Percentiles rank a stretch among this genome's conserved stretches.
Conservation (phyloP, 2,797 vertebrate species). For the Eurystomus glaucurus region DNA sequence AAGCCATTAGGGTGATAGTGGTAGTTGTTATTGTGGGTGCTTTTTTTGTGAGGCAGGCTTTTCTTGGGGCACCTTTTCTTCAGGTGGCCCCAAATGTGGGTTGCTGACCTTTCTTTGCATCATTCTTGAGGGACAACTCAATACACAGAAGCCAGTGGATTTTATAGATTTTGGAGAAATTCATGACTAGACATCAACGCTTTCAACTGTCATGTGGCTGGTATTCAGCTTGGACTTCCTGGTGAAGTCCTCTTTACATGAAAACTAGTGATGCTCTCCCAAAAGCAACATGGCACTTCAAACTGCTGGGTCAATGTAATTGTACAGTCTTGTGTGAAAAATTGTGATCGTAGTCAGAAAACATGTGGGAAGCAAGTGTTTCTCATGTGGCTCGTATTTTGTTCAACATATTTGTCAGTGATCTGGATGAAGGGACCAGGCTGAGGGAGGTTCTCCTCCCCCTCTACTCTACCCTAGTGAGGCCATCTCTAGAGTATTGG, state of each 20-base stretch:
- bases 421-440: too few species aligned
- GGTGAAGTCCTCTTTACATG: not conserved
- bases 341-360: not conserved
- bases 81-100: not conserved
- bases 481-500: too few species aligned
- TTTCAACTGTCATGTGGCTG: not conserved
- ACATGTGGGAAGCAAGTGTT: rapidly evolving
- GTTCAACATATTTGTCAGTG: too few species aligned
- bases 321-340: not conserved
- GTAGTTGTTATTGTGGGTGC: not conserved
- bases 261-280: not conserved
- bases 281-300: not conserved
- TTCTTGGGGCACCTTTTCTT: not conserved
- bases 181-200: not conserved
- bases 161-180: not conserved
- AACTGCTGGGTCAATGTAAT: not conserved
- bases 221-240: not conserved
- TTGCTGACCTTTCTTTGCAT: not conserved
- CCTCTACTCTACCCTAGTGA: too few species aligned
- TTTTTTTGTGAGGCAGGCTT: not conserved
- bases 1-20: not conserved
- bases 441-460: too few species aligned
- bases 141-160: not conserved
- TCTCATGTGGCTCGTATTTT: not conserved
- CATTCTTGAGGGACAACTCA: not conserved